Base-by-base conservation (phyloP, 2,113 vertebrate genomes). In the Forbesichthys agassizii region DNA sequence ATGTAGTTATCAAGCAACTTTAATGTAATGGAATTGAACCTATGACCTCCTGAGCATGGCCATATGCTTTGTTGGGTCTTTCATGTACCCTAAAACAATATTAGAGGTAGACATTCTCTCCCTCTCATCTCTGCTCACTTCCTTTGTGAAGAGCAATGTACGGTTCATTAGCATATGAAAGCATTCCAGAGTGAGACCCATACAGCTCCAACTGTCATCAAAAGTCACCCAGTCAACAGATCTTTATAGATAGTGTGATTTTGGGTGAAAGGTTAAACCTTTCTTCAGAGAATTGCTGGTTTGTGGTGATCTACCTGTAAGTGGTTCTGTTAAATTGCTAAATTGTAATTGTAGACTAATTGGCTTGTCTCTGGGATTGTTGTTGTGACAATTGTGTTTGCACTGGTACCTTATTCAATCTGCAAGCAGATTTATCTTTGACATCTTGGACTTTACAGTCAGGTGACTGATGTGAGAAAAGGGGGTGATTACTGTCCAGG, bases 81-180 rank as follows among this genome's bases (percentile, higher is more conserved):
- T 18, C 16, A 42, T 42, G 36, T 42, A 42, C 36, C 36, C 36
- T 6, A 42, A 42, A 42, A 42, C 36, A 42, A 42, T 42, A 42
- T 42, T 42, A 42, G 36, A 42, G 36, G 7, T 42, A 42, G 36
- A 42, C 36, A 0, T 42, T 42, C 36, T 42, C 36, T 55, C 20
- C 27, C 48, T 14, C 63, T 46, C 16, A 42, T 27, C 36, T n/a
- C 9, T 42, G 47, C 66, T 67, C 36, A 18, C 33, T 33, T 14
- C 36, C 14, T 14, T n/a, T 47, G 7, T 72, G 75, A 68, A 72
- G 81, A 53, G 65, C 75, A 91, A 89, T 86, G 88, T 90, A 51
- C 49, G 62, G n/a, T 0, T 3, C 54, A 93, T 91, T 92, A 85
- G 79, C 89, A 89, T 90, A 84, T 91, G 89, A 93, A 91, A 88